phyloP scores from a whole-genome alignment of 2,888 invertebrate genomes.

The Elysia crispata region DNA sequence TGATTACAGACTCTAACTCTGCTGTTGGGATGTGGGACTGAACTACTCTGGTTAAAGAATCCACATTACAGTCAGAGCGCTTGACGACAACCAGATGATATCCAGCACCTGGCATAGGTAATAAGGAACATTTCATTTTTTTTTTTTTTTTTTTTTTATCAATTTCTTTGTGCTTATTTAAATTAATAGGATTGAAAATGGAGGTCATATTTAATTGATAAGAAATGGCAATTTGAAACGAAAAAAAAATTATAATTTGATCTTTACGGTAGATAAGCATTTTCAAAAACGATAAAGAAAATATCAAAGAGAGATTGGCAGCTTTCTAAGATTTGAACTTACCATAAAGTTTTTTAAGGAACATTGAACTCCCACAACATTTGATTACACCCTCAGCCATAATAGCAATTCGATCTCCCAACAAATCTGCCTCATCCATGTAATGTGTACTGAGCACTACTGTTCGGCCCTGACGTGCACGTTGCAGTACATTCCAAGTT shows the following conservation, averaged over 20 bases:
- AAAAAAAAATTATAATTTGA: too few species aligned
- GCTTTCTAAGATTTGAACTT: not conserved
- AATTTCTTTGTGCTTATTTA: not conserved
- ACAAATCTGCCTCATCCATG: conserved; percentile 93
- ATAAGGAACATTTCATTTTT: not conserved
- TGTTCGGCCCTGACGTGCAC: conserved; percentile 83
- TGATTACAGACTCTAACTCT: conserved; percentile 79
- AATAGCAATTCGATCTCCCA: conserved; percentile 91
- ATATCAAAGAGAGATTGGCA: too few species aligned
- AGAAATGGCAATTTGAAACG: too few species aligned
- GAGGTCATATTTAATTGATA: too few species aligned
- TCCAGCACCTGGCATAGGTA: conserved; percentile 82
- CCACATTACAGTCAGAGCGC: conserved; percentile 78
- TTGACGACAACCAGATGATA: conserved; percentile 87
- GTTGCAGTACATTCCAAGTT: conserved; percentile 86
- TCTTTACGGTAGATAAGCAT: too few species aligned
- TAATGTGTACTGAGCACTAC: conserved; percentile 87
- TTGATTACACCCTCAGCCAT: conserved; percentile 89
- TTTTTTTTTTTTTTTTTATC: not conserved
- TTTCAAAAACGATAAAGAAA: too few species aligned
- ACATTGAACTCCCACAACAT: conserved; percentile 86
- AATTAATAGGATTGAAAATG: not conserved
- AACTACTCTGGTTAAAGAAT: conserved; percentile 82
- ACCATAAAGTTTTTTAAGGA: conserved; percentile 88
- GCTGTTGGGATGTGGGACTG: conserved; percentile 83